These are phyloP conservation scores for Equus przewalskii DNA, from an alignment of 2,113 vertebrate species.

Conservation along the genomic window DNA sequence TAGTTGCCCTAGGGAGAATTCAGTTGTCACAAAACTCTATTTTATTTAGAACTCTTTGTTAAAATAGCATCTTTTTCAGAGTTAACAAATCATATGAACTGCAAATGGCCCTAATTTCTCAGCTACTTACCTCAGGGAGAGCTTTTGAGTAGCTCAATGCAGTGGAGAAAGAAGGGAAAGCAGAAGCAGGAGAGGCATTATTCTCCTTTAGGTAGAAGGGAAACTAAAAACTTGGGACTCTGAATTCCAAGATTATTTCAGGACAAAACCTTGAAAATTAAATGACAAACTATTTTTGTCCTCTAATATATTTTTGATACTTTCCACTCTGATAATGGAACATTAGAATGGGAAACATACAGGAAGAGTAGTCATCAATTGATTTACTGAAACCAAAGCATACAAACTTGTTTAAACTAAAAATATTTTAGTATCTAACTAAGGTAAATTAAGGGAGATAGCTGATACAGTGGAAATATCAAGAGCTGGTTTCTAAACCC, in stretches of 20 bases:
- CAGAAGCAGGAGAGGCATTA: background rate
- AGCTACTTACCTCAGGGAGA: constrained; percentile 20
- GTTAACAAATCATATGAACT: constrained; percentile 20
- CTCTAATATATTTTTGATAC: background rate
- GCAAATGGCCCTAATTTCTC: background rate
- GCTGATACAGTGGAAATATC: constrained; percentile 1
- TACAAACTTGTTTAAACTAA: constrained; percentile 33
- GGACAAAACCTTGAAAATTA: constrained; percentile 8
- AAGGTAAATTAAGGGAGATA: constrained; percentile 24
- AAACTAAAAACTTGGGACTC: constrained; percentile 7
- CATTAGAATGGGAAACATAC: background rate
- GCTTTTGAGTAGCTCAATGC: constrained; percentile 21
- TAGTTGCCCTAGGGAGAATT: constrained; percentile 56
- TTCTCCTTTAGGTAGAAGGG: background rate
- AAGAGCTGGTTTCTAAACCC: background rate
- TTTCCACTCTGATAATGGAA: constrained; percentile 7
- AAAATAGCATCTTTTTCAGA: constrained; percentile 43
- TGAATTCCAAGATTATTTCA: constrained; percentile 51
- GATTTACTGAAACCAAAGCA: constrained; percentile 54
- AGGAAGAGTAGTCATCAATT: constrained; percentile 2
- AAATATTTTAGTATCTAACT: background rate
- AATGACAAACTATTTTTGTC: background rate
- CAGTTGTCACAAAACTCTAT: constrained; percentile 4
- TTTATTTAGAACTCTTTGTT: constrained; percentile 38
- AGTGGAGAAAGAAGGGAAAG: constrained; percentile 25